phyloP scores from a whole-genome alignment of 2,797 vertebrate genomes.

The Hydrolagus colliei region DNA sequence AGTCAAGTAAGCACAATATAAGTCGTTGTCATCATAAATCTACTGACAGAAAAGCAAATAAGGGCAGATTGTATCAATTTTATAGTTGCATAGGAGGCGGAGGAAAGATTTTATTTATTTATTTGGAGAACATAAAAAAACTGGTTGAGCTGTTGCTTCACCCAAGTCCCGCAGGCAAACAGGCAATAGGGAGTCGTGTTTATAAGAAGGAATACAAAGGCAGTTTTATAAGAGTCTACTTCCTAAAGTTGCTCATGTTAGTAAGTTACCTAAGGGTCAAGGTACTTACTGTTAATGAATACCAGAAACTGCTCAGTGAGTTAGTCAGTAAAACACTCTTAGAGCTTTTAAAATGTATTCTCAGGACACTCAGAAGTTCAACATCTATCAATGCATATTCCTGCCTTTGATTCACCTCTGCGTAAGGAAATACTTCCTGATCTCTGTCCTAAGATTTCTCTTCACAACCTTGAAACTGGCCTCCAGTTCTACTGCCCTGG shows the following conservation, averaged over 20 bases:
- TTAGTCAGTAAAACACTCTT: background rate
- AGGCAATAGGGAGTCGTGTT: constrained; percentile 25
- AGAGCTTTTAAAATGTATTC: background rate
- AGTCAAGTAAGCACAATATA: constrained; percentile 15
- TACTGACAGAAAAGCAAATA: background rate
- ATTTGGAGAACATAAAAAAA: constrained; percentile 19
- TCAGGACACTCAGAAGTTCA: too few relatives aligned
- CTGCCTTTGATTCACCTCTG: too few relatives aligned
- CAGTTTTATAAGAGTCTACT: constrained; percentile 26
- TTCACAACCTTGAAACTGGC: too few relatives aligned
- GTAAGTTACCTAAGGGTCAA: constrained; percentile 26
- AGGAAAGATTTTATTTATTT: constrained; percentile 27
- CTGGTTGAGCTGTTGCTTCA: background rate
- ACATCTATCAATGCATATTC: too few relatives aligned
- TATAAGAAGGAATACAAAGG: constrained; percentile 27
- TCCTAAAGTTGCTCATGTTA: constrained; percentile 16
- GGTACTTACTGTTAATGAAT: constrained; percentile 12
- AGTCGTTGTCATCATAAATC: background rate
- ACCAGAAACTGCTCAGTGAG: background rate
- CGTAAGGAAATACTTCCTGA: too few relatives aligned
- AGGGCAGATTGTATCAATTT: constrained; percentile 17
- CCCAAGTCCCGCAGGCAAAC: constrained; percentile 20
- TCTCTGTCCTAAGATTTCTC: too few relatives aligned
- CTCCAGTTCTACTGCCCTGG: too few relatives aligned
- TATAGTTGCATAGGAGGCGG: background rate